These are phyloP conservation scores for Takifugu bimaculatus DNA, from an alignment of 2,113 vertebrate species.

Conservation along the genomic window DNA sequence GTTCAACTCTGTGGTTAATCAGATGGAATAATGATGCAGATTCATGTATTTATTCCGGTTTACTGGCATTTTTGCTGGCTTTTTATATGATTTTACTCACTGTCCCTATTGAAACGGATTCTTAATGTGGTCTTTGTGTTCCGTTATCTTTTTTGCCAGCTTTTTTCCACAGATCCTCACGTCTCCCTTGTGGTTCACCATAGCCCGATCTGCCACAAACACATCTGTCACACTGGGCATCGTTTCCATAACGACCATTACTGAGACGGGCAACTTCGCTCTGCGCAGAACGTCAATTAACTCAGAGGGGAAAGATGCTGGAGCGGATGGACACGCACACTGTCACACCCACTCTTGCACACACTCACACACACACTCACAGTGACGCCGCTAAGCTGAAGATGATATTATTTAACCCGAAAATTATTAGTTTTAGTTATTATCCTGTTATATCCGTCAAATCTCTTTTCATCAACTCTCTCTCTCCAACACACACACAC, in stretches of 20 bases:
- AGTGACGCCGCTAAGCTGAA: neutral
- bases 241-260: constrained; percentile 65
- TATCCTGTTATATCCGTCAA: constrained; percentile 9
- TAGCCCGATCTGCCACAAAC: constrained; percentile 45
- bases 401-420: constrained; percentile 32
- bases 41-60: constrained; percentile 31
- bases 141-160: constrained; percentile 30
- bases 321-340: constrained; percentile 10
- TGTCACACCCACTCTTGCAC: constrained; percentile 12
- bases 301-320: constrained; percentile 25
- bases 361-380: constrained; percentile 11
- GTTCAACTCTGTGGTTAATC: constrained; percentile 12
- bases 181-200: constrained; percentile 49
- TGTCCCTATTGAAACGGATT: constrained; percentile 12
- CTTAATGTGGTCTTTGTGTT: constrained; percentile 30
- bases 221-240: constrained; percentile 56
- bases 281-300: constrained; percentile 37
- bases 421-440: constrained; percentile 35
- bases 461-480: neutral
- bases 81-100: constrained; percentile 32
- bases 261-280: constrained; percentile 38
- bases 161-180: constrained; percentile 25
- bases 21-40: constrained; percentile 34
- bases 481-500: constrained; percentile 1
- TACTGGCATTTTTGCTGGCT: constrained; percentile 40